Conservation (phyloP, 2,888 invertebrate genomes). For the Morpho achilles region DNA sequence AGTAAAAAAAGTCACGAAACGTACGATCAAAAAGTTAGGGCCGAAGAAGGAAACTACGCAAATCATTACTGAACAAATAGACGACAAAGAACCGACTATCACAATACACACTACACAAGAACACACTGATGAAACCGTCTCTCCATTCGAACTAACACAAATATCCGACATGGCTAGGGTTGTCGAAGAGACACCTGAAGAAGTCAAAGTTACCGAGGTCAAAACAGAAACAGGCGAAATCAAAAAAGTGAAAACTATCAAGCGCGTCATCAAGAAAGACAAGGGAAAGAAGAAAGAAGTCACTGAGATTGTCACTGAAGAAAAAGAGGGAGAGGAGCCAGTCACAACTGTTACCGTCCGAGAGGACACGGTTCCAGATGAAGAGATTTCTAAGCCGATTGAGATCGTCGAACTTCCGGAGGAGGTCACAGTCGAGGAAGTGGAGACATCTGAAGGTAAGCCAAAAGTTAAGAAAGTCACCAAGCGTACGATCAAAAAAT, state of each 20-base stretch:
- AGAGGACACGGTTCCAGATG: too few relatives aligned
- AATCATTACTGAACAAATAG: conserved; percentile 9
- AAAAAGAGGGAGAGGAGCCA: too few relatives aligned
- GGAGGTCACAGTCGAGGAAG: too few relatives aligned
- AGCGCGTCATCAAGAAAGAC: conserved; percentile 40
- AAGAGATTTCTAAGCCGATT: too few relatives aligned
- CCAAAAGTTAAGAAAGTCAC: too few relatives aligned
- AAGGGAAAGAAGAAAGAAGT: conserved; percentile 21
- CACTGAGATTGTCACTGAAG: too few relatives aligned
- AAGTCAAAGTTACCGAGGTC: conserved; percentile 47
- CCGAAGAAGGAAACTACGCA: conserved; percentile 38
- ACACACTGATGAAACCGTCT: conserved; percentile 6
- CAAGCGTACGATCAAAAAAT: too few relatives aligned
- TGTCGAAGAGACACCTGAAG: conserved; percentile 30
- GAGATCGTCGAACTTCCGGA: too few relatives aligned
- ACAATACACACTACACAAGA: conserved; percentile 17
- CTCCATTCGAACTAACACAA: conserved; percentile 25
- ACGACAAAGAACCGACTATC: conserved; percentile 33
- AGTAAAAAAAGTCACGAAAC: conserved; percentile 29
- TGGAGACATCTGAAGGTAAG: too few relatives aligned
- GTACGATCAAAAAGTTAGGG: conserved; percentile 26
- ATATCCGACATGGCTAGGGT: conserved; percentile 36
- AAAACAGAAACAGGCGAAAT: conserved; percentile 47
- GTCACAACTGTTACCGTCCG: too few relatives aligned
- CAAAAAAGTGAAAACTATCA: conserved; percentile 42